These are phyloP conservation scores for Campoplex capitator DNA, from an alignment of 2,888 invertebrate species.

Conservation along the genomic window DNA sequence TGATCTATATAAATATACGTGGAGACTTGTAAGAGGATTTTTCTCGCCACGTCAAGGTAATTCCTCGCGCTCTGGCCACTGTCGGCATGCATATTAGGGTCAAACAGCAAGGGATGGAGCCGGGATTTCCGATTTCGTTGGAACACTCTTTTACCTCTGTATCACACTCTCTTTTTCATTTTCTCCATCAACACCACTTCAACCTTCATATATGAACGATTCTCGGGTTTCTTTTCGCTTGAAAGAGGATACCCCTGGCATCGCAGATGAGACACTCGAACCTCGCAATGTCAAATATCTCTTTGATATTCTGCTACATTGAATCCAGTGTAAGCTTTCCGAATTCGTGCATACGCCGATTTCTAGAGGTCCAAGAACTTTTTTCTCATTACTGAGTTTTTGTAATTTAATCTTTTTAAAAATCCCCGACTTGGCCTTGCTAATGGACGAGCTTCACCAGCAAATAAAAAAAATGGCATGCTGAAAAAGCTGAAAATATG, in stretches of 20 bases:
- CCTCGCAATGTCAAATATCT: slow-evolving; percentile 43
- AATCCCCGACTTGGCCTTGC: background rate
- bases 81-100: slow-evolving; percentile 13
- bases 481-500: background rate
- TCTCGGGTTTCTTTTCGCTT: slow-evolving; percentile 61
- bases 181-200: background rate
- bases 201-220: slow-evolving; percentile 48
- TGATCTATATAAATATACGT: background rate
- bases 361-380: background rate
- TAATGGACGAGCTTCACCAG: background rate
- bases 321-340: slow-evolving; percentile 15
- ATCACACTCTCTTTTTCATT: background rate
- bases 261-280: slow-evolving; percentile 37
- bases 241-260: slow-evolving; percentile 56
- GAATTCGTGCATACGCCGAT: background rate
- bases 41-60: slow-evolving; percentile 6
- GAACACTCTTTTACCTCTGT: background rate
- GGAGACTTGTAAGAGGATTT: background rate
- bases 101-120: slow-evolving; percentile 50
- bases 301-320: slow-evolving; percentile 56
- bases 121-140: slow-evolving; percentile 31
- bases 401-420: background rate
- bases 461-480: background rate
- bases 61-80: slow-evolving; percentile 12
- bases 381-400: background rate